phyloP scores from a whole-genome alignment of 53 echinoderm and acorn worm species.

The Hippasteria phrygiana region DNA sequence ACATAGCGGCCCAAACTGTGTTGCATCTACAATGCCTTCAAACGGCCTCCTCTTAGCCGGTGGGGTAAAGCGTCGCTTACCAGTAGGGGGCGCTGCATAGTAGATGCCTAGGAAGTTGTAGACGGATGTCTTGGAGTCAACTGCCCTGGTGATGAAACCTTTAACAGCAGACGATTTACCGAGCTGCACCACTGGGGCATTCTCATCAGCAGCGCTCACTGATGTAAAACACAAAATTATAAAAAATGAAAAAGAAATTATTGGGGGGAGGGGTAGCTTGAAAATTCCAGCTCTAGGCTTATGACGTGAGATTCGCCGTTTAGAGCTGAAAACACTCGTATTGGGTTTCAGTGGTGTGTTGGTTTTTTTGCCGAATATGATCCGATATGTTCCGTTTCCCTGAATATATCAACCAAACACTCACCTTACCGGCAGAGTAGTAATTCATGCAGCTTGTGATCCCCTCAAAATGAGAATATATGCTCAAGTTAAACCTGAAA shows the following conservation, averaged over 20 bases:
- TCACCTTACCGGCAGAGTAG: too few species aligned
- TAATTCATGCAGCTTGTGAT: too few species aligned
- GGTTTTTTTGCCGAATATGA: too few species aligned
- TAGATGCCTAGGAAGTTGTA: slow-evolving; percentile 84
- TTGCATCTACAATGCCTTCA: slow-evolving; percentile 77
- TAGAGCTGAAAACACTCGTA: too few species aligned
- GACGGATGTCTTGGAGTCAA: slow-evolving; percentile 65
- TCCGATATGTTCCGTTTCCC: too few species aligned
- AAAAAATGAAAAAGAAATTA: neutral
- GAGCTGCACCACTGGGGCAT: slow-evolving; percentile 71
- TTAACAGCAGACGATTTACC: slow-evolving; percentile 67
- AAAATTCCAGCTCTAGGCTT: too few species aligned
- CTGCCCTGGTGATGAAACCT: slow-evolving; percentile 56
- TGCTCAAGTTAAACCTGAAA: too few species aligned
- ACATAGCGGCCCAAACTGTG: slow-evolving; percentile 84
- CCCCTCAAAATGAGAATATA: too few species aligned
- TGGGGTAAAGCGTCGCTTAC: slow-evolving; percentile 76
- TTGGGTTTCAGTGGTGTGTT: too few species aligned
- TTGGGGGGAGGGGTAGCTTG: too few species aligned
- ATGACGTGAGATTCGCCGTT: too few species aligned
- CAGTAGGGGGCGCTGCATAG: slow-evolving; percentile 84
- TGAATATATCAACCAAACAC: too few species aligned
- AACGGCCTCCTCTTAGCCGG: slow-evolving; percentile 68
- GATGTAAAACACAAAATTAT: neutral
- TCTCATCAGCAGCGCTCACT: slow-evolving; percentile 10